Evolutionary conservation across 1,140 invertebrate genomes (phyloP).

Genomic region (Holotrichia oblita): DNA sequence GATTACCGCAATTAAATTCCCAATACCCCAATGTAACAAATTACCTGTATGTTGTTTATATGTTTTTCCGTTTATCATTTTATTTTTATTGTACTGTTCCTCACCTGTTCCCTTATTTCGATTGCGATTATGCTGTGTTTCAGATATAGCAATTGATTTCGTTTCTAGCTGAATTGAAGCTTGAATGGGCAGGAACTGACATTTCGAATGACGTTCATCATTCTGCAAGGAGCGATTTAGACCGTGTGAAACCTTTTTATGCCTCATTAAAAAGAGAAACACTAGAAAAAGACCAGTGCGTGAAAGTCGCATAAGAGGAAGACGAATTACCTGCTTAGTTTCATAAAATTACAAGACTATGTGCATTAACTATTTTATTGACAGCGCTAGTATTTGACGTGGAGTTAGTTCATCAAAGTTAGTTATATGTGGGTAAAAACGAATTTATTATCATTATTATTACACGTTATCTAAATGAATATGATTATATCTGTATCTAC

Average conservation of each 20-base stretch:
- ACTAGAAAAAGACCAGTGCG: neutral
- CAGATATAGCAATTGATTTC: neutral
- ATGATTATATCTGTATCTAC: too few relatives aligned
- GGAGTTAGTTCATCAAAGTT: neutral
- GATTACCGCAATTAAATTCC: too few relatives aligned
- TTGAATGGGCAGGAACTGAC: neutral
- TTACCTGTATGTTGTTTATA: neutral
- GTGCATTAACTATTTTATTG: neutral
- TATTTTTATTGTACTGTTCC: neutral
- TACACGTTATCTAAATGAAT: too few relatives aligned
- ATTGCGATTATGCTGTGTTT: neutral
- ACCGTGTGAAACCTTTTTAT: neutral
- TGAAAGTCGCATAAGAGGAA: neutral
- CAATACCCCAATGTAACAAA: neutral
- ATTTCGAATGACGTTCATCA: neutral
- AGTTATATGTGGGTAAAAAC: neutral
- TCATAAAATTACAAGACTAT: neutral
- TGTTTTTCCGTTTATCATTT: neutral
- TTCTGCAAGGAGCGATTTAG: neutral
- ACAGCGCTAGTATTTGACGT: neutral
- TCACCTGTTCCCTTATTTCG: neutral
- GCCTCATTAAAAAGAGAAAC: neutral
- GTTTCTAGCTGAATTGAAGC: neutral
- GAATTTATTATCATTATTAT: too few relatives aligned
- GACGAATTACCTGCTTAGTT: neutral